A percentile compares a stretch with the other conserved stretches of the same genome.
phyloP scores from a whole-genome alignment of 2,888 invertebrate genomes.

The Apamea crenata region DNA sequence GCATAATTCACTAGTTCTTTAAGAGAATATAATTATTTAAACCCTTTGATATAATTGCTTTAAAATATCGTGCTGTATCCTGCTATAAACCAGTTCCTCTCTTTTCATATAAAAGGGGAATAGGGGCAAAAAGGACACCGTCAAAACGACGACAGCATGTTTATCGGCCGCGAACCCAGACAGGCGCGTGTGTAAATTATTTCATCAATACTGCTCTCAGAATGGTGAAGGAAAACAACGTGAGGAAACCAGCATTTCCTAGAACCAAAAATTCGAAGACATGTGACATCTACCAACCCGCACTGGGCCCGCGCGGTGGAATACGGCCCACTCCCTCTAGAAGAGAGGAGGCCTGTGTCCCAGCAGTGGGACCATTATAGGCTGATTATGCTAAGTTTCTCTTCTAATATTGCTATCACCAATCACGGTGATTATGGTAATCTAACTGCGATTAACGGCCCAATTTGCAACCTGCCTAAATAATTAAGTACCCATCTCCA shows the following conservation, averaged over 20 bases:
- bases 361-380: background rate
- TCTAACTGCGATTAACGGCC: conserved; percentile 2
- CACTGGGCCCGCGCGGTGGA: background rate
- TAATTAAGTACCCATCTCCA: conserved; percentile 26
- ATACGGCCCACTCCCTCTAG: no score
- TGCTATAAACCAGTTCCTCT: background rate
- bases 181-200: background rate
- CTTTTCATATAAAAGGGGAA: conserved; percentile 27
- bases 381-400: background rate
- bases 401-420: background rate
- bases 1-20: conserved; percentile 12
- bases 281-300: background rate
- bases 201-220: background rate
- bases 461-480: conserved; percentile 28
- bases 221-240: no score
- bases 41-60: conserved; percentile 10
- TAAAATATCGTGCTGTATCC: background rate
- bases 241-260: background rate
- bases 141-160: background rate
- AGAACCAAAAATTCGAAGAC: background rate
- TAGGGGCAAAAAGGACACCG: background rate
- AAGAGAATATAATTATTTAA: conserved; percentile 15
- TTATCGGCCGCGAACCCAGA: background rate
- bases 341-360: background rate
- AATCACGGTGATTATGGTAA: background rate